Base-by-base conservation (phyloP, 2,797 vertebrate genomes). In the Vireo griseus region DNA sequence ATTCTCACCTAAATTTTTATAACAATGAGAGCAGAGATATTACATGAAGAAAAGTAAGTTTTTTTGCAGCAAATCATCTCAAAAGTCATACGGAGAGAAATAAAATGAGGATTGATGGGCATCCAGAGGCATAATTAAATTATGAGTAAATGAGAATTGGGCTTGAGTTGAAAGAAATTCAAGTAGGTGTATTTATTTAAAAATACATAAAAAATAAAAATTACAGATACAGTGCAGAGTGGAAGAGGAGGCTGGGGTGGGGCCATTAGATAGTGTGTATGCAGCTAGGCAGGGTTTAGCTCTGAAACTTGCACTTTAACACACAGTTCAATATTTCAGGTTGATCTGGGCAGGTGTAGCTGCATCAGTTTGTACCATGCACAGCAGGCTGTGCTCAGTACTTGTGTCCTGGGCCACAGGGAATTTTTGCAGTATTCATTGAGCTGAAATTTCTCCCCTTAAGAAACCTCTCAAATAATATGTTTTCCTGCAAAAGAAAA, bases 261-360 rank as follows among this genome's bases (percentile, higher is more conserved):
- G 21, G 8, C 42, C n/a, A n/a, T n/a, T n/a, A n/a, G n/a, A n/a
- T n/a, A n/a, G n/a, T n/a, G n/a, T n/a, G n/a, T n/a, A n/a, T 13
- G 50, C 54, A 37, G 33, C 48, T 3, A 2, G 57, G 44, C 13
- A 2, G n/a, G 54, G 19, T 33, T 40, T 28, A 21, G 67, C 69
- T 2, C 61, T 37, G 31, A 16, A 16, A 4, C 6, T 18, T 45
- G 54, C 2, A 3, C 67, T 92, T 72, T 45, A 24, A 12, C 22
- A 1, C 31, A 29, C 11, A 0, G 10, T 8, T 39, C 35, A 25
- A 0, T n/a, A 7, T 39, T 63, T 45, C 3, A 12, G 10, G 16
- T 35, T 3, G 2, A 13, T 4, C 15, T 10, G 66, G 86, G 65
- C 52, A 39, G 73, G 16, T 35, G n/a, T 1, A 52, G 42, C 75